phyloP scores from a whole-genome alignment of 37 sponge, comb jelly and placozoan species.

The Halisarca cf. caerulea region DNA sequence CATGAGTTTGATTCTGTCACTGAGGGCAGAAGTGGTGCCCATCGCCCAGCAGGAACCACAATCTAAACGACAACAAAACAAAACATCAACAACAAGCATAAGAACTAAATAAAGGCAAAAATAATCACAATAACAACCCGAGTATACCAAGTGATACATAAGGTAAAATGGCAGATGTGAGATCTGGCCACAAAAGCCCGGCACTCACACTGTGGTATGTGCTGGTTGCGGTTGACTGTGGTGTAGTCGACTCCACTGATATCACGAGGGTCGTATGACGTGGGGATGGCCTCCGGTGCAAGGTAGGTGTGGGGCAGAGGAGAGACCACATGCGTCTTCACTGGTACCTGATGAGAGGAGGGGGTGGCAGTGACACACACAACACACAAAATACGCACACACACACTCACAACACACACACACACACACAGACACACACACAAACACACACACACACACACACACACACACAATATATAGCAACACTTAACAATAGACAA shows the following conservation, averaged over 20 bases:
- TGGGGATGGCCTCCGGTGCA: constrained; percentile 53
- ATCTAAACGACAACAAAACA: too few relatives aligned
- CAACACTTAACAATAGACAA: too few relatives aligned
- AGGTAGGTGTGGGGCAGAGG: constrained; percentile 68
- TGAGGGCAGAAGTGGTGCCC: constrained; percentile 85
- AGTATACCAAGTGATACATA: background rate
- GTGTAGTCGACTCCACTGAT: constrained; percentile 72
- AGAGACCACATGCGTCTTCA: constrained; percentile 41
- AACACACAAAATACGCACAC: too few relatives aligned
- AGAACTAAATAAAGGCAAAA: background rate
- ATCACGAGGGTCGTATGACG: constrained; percentile 67
- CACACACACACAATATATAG: too few relatives aligned
- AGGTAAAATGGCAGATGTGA: background rate
- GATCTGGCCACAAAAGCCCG: background rate
- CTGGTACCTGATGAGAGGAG: background rate
- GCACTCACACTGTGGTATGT: constrained; percentile 81
- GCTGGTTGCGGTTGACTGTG: constrained; percentile 86
- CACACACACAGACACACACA: too few relatives aligned
- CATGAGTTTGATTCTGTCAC: constrained; percentile 80
- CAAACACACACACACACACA: too few relatives aligned
- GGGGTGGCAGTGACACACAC: too few relatives aligned
- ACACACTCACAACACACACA: too few relatives aligned
- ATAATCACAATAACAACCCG: background rate
- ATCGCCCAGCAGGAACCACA: constrained; percentile 87
- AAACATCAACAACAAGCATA: too few relatives aligned